Conservation (phyloP, 2,888 invertebrate species). For the Thyatira batis region DNA sequence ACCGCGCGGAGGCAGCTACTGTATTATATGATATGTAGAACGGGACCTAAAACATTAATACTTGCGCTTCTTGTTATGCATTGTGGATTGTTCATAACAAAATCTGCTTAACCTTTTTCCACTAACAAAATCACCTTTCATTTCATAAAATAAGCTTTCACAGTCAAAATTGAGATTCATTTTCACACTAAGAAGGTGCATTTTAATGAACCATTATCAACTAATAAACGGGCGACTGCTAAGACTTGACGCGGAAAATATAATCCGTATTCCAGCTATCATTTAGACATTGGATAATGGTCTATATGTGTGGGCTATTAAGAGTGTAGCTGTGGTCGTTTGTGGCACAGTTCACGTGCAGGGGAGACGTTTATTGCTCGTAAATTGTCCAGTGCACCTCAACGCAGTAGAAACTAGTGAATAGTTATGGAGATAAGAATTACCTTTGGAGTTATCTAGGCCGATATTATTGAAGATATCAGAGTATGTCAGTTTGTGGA, state of each 20-base stretch:
- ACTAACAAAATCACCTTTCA: no score
- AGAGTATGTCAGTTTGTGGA: no score
- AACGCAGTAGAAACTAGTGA: conserved; percentile 7
- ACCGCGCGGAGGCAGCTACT: no score
- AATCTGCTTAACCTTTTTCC: no score
- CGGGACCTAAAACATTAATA: no score
- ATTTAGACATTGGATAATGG: neutral
- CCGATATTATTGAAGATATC: no score
- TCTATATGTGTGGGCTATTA: neutral
- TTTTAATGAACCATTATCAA: neutral
- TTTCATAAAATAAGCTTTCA: no score
- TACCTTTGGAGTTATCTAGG: no score
- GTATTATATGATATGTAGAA: no score
- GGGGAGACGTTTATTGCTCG: neutral
- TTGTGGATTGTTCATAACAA: no score
- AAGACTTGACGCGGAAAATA: neutral
- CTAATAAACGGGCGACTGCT: neutral
- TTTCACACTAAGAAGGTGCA: neutral
- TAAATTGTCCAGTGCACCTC: neutral
- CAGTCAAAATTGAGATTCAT: no score
- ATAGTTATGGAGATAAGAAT: conserved; percentile 14
- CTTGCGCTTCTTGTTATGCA: no score
- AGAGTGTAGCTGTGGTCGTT: neutral
- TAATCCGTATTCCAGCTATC: neutral
- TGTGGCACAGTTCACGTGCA: neutral